phyloP scores from a whole-genome alignment of 2,888 invertebrate species.

The Heteropelma amictum region DNA sequence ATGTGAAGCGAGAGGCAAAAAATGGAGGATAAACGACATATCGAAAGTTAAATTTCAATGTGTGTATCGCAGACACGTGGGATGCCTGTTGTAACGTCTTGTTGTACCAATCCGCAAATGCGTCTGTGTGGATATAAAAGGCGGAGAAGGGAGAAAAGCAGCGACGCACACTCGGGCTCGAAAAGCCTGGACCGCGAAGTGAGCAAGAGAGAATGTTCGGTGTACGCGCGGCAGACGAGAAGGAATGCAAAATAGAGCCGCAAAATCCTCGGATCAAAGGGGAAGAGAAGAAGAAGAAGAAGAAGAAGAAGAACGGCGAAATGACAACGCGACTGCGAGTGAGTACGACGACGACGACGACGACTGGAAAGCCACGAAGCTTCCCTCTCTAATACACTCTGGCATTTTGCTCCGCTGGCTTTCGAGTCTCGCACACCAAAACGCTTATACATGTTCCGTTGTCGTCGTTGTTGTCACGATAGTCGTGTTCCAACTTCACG shows the following conservation, averaged over 20 bases:
- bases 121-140: constrained; percentile 36
- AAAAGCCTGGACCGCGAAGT: constrained; percentile 54
- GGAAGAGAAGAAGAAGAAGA: too few species aligned
- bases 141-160: constrained; percentile 47
- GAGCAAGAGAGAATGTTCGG: constrained; percentile 56
- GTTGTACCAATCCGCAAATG: too few species aligned
- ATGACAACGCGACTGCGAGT: constrained; percentile 51
- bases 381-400: constrained; percentile 59
- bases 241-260: constrained; percentile 75
- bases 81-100: constrained; percentile 30
- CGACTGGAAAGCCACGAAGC: constrained; percentile 58
- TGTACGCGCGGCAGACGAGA: constrained; percentile 65
- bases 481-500: constrained; percentile 55
- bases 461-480: constrained; percentile 58
- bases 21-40: too few species aligned
- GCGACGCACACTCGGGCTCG: too few species aligned
- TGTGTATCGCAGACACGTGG: neutral
- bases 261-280: constrained; percentile 73
- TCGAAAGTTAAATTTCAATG: neutral
- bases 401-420: constrained; percentile 67
- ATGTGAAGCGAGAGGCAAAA: too few species aligned
- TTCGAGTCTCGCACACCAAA: constrained; percentile 34
- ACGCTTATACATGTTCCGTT: constrained; percentile 38
- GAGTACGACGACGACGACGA: constrained; percentile 30
- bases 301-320: constrained; percentile 60